These are phyloP conservation scores for Tanytarsus gracilentus DNA, from an alignment of 2,888 invertebrate genomes.

Conservation along the genomic window DNA sequence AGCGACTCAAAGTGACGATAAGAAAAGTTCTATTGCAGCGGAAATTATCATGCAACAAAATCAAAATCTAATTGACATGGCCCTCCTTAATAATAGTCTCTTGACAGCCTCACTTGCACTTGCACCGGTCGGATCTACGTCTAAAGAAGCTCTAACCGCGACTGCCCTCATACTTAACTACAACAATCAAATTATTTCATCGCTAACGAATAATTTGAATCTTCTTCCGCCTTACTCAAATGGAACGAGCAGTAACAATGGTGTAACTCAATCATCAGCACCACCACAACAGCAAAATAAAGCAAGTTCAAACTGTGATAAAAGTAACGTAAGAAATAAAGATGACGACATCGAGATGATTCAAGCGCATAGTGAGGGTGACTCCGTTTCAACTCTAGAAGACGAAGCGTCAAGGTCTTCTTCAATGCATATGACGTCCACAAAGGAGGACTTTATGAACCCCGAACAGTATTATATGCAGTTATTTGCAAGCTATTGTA, in stretches of 20 bases:
- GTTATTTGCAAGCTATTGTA: constrained; percentile 31
- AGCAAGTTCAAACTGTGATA: constrained; percentile 20
- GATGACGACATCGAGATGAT: constrained; percentile 27
- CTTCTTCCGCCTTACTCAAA: constrained; percentile 19
- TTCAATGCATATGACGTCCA: not conserved
- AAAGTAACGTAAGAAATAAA: constrained; percentile 9
- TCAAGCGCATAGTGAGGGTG: constrained; percentile 5
- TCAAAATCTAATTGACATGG: constrained; percentile 28
- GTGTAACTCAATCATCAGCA: not conserved
- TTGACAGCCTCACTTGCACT: constrained; percentile 15
- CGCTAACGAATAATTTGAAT: constrained; percentile 23
- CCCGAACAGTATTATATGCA: constrained; percentile 31
- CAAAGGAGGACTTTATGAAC: no score
- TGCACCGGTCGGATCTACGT: constrained; percentile 14
- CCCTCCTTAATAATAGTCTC: constrained; percentile 23
- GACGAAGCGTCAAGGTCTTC: not conserved
- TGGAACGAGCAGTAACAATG: not conserved
- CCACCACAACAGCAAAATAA: no score
- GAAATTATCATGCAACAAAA: constrained; percentile 9
- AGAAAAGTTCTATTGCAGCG: not conserved
- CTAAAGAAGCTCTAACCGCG: constrained; percentile 17
- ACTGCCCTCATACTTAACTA: constrained; percentile 22
- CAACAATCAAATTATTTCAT: constrained; percentile 25
- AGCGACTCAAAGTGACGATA: not conserved
- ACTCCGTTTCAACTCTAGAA: not conserved